Conservation (phyloP, 30 jellyfish, hydroid and myxozoan species). For the Rhopilema esculentum region DNA sequence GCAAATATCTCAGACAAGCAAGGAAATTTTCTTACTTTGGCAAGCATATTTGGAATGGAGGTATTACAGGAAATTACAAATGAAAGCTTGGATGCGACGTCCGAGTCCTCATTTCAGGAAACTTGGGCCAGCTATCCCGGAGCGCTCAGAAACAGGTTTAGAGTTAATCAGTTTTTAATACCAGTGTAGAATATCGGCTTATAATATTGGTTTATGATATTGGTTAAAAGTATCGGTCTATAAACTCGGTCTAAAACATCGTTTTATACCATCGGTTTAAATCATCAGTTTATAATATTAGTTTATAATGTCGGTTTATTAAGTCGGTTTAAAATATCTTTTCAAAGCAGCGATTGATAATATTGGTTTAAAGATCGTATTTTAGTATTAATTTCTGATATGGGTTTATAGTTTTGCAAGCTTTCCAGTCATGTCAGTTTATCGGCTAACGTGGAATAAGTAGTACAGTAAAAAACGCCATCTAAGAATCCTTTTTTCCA, state of each 20-base stretch:
- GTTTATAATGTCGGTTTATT: background rate
- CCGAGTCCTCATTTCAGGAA: conserved; percentile 52
- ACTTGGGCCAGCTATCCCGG: conserved; percentile 70
- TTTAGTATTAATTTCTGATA: background rate
- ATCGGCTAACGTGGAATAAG: too few relatives aligned
- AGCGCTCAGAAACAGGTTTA: conserved; percentile 53
- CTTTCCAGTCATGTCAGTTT: too few relatives aligned
- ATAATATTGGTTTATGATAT: background rate
- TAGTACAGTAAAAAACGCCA: too few relatives aligned
- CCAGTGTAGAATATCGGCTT: background rate
- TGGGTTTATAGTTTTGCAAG: too few relatives aligned
- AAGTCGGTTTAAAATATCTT: too few relatives aligned
- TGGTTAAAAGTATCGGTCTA: background rate
- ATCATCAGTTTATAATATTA: background rate
- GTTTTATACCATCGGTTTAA: too few relatives aligned
- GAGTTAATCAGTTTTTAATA: background rate
- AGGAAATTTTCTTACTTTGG: background rate
- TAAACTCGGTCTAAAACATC: too few relatives aligned
- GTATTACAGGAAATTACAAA: background rate
- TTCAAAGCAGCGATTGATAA: too few relatives aligned
- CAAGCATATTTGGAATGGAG: conserved; percentile 9
- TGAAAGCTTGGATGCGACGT: conserved; percentile 47
- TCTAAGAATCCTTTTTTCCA: too few relatives aligned
- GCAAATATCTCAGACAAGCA: background rate
- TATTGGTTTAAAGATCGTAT: too few relatives aligned